Base-by-base conservation (phyloP, 2,888 invertebrate species). In the Athalia cordata region DNA sequence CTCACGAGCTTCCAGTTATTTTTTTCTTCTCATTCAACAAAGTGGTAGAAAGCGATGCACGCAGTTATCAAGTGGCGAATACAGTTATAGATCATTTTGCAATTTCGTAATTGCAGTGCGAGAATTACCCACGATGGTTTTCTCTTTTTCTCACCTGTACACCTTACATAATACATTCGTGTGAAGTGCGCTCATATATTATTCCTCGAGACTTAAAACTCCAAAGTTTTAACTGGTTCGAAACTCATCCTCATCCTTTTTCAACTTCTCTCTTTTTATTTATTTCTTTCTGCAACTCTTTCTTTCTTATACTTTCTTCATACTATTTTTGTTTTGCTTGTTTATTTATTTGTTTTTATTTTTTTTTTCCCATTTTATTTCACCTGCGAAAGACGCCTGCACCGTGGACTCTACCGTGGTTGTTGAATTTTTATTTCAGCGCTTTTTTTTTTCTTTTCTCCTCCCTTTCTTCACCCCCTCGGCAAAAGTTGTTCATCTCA, bases 221-320 rank as follows among this genome's bases (percentile, higher is more conserved):
- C 59, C 59, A n/a, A 72, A 72, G 72, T 72, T 72, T 72, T 72
- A 72, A 72, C 72, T 57, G 72, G 57, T 72, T 72, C 59, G 57
- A 47, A 72, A 57, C 72, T 59, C 59, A 45, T 72, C 4, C 59
- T 59, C 47, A 55, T n/a, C 55, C 55, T 7, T 7, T 55, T 1
- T n/a, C 55, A 55, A 13, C 59, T 72, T 47, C n/a, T 45, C 43
- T 49, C 11, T 7, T 64, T 64, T 29, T 15, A 7, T 66, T 6
- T 13, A 55, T 55, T n/a, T 55, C 55, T 50, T n/a, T 50, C 15
- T 8, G 29, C 29, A 50, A 9, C 13, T 66, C 43, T 66, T 13
- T 8, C 43, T 4, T 50, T 67, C 29, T 11, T 4, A 52, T 55
- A 43, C 15, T 55, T 68, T 15, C 66, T 66, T 49, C 47, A 5